phyloP scores from a whole-genome alignment of 2,888 invertebrate genomes.

The Plagodis pulveraria region DNA sequence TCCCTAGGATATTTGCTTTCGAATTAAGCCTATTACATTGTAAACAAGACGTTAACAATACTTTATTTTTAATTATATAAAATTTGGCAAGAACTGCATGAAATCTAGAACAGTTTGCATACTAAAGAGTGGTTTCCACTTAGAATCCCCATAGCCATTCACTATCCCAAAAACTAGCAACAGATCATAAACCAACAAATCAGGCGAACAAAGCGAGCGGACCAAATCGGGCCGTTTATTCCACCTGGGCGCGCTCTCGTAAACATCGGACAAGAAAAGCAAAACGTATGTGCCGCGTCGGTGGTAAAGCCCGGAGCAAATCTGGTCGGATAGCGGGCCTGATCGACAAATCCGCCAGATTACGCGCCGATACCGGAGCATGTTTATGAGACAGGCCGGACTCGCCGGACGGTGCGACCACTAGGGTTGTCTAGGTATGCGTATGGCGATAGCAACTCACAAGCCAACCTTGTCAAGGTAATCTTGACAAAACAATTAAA shows the following conservation, averaged over 20 bases:
- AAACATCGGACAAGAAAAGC: slow-evolving; percentile 79
- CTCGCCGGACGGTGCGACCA: slow-evolving; percentile 59
- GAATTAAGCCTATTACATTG: too few species aligned
- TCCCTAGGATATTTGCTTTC: too few species aligned
- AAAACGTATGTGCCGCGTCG: slow-evolving; percentile 79
- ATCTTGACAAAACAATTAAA: too few species aligned
- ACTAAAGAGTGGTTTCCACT: background rate
- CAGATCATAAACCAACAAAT: slow-evolving; percentile 40
- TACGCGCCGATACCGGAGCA: slow-evolving; percentile 83
- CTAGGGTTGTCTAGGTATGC: slow-evolving; percentile 54
- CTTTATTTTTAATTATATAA: too few species aligned
- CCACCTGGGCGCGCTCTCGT: slow-evolving; percentile 71
- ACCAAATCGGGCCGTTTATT: slow-evolving; percentile 43
- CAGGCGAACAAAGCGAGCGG: slow-evolving; percentile 52
- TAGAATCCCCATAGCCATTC: background rate
- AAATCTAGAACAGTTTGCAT: too few species aligned
- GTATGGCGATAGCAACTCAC: background rate
- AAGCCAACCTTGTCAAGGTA: background rate
- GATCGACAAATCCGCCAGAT: slow-evolving; percentile 85
- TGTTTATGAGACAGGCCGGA: slow-evolving; percentile 80
- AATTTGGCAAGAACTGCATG: too few species aligned
- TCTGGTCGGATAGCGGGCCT: slow-evolving; percentile 81
- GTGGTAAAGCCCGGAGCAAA: slow-evolving; percentile 80
- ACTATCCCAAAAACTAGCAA: slow-evolving; percentile 23
- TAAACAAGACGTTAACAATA: too few species aligned